phyloP scores from a whole-genome alignment of 2,797 vertebrate genomes.

The Hozukius guyotensis region DNA sequence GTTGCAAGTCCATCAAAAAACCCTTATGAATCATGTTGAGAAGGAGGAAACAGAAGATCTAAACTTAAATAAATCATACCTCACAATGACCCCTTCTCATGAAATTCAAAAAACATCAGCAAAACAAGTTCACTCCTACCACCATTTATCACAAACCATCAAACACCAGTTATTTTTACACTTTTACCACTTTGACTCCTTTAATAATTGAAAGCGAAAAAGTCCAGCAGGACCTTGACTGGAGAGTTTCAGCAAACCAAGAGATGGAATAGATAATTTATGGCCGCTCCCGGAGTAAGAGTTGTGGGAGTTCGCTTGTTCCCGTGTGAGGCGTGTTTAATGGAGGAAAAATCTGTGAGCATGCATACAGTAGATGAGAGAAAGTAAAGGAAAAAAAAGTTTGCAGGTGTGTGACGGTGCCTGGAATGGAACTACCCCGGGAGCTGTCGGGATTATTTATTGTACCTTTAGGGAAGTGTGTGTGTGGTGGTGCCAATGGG shows the following conservation, averaged over 20 bases:
- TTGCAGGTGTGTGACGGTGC: not conserved
- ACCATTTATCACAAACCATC: constrained; percentile 6
- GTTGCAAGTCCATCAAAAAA: not conserved
- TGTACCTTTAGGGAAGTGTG: constrained; percentile 34
- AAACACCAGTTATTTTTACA: constrained; percentile 61
- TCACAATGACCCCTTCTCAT: not conserved
- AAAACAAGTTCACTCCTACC: constrained; percentile 6
- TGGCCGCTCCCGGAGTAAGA: constrained; percentile 63
- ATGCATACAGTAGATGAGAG: constrained; percentile 11
- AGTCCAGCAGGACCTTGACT: constrained; percentile 23
- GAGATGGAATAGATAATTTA: constrained; percentile 75
- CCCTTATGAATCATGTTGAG: not conserved
- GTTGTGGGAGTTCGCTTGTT: constrained; percentile 40
- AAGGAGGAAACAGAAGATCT: not conserved
- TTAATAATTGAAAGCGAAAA: constrained; percentile 74
- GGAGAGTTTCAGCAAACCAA: constrained; percentile 43
- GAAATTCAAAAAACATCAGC: not conserved
- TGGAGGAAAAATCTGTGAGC: constrained; percentile 13
- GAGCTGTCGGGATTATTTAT: constrained; percentile 51
- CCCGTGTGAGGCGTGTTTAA: constrained; percentile 15
- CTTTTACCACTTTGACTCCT: constrained; percentile 47
- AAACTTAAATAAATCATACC: not conserved
- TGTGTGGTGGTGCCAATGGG: constrained; percentile 30
- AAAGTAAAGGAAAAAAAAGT: not conserved
- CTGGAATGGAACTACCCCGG: constrained; percentile 4